A percentile compares a stretch with the other conserved stretches of the same genome.
Evolutionary conservation across 2,113 vertebrate species (phyloP).

Genomic region (Turdus rufiventris): DNA sequence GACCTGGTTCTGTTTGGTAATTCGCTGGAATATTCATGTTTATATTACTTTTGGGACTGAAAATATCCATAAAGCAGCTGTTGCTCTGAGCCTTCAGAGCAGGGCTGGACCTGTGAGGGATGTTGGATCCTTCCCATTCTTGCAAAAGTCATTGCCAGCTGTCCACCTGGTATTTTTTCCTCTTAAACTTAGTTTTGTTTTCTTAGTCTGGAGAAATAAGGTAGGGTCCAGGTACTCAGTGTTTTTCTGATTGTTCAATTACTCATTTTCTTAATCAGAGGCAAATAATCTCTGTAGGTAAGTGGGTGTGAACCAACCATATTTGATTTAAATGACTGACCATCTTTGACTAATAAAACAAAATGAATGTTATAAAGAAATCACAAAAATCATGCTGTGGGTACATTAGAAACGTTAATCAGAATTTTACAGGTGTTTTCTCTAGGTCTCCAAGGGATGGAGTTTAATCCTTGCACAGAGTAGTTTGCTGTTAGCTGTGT

Average conservation of each 20-base stretch:
- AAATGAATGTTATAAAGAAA: background rate
- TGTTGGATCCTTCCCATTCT: background rate
- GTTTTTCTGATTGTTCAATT: background rate
- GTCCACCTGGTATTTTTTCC: background rate
- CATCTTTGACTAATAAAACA: background rate
- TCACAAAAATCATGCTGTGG: background rate
- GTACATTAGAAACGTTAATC: background rate
- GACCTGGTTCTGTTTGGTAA: background rate
- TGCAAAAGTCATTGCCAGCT: background rate
- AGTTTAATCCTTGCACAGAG: background rate
- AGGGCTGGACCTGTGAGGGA: background rate
- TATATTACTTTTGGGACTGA: background rate
- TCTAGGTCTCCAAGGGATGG: background rate
- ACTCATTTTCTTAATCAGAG: background rate
- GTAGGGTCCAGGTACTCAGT: background rate
- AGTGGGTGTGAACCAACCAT: background rate
- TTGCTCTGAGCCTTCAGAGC: background rate
- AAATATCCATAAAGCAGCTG: background rate
- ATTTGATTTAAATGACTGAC: background rate
- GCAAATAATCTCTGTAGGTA: background rate
- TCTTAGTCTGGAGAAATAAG: background rate
- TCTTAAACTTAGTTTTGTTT: background rate
- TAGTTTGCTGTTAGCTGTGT: rapidly evolving
- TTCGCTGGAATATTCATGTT: background rate
- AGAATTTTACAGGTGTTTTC: background rate